A percentile compares a stretch with the other conserved stretches of the same genome.
These are phyloP conservation scores for Actenoides lindsayi DNA, from an alignment of 2,113 vertebrate genomes.

Conservation along the genomic window DNA sequence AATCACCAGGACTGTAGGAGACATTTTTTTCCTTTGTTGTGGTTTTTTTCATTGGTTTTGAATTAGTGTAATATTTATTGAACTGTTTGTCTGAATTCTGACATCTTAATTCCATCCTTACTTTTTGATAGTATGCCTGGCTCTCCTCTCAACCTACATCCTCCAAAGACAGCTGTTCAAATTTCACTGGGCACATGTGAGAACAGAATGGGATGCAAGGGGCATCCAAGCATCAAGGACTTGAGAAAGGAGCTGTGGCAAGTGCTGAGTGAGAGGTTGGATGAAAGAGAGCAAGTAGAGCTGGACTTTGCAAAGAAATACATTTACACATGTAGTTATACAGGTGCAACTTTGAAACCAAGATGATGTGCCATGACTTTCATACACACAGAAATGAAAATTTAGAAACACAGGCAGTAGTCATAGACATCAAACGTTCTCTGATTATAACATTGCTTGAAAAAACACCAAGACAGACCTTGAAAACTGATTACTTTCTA, in stretches of 20 bases:
- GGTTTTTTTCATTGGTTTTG: not conserved
- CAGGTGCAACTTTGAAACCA: not conserved
- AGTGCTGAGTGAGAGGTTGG: not conserved
- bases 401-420: not conserved
- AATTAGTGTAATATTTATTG: not conserved
- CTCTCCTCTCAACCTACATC: not conserved
- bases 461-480: rapidly evolving
- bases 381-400: not conserved
- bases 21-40: slow-evolving; percentile 1
- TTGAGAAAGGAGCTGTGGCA: not conserved
- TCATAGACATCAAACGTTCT: not conserved
- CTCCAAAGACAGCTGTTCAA: not conserved
- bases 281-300: not conserved
- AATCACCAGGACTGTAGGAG: not conserved
- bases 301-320: not conserved
- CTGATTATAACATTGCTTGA: not conserved
- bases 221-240: not conserved
- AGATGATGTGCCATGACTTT: not conserved
- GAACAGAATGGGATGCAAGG: not conserved
- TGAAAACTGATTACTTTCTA: not conserved
- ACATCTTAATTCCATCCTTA: not conserved
- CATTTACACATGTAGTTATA: not conserved
- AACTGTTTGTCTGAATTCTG: not conserved
- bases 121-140: not conserved
- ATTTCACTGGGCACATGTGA: not conserved